A percentile compares a stretch with the other conserved stretches of the same genome.
Evolutionary conservation across 1,140 invertebrate genomes (phyloP).

Genomic region (Bombus polaris): DNA sequence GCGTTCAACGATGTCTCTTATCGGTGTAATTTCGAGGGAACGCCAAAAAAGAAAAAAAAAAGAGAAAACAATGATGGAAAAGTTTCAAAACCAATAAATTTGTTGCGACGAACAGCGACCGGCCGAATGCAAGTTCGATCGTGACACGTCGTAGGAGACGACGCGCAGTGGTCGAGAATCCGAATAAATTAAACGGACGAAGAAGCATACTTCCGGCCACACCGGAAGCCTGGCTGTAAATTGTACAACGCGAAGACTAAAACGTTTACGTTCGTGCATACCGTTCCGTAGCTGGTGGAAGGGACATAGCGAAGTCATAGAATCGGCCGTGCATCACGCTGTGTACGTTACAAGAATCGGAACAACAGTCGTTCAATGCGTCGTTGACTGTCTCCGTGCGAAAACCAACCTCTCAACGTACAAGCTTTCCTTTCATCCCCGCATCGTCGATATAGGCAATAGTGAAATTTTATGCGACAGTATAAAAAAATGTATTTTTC

Average conservation of each 20-base stretch:
- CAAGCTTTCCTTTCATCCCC: no score
- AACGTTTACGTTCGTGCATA: constrained; percentile 4
- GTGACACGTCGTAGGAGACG: neutral
- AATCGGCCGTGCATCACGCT: neutral
- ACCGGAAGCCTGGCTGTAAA: constrained; percentile 1
- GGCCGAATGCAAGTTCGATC: neutral
- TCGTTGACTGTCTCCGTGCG: neutral
- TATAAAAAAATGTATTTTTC: no score
- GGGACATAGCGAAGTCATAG: neutral
- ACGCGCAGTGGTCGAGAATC: neutral
- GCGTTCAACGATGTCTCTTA: constrained; percentile 1
- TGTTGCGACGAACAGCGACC: neutral
- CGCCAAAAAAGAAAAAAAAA: neutral
- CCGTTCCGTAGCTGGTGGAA: neutral
- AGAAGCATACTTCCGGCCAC: constrained; percentile 24
- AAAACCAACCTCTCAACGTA: neutral
- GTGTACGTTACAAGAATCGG: neutral
- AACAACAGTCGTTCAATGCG: neutral
- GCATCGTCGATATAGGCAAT: no score
- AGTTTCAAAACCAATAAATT: constrained; percentile 6
- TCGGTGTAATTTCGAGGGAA: neutral
- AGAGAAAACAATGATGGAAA: neutral
- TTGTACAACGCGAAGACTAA: constrained; percentile 7
- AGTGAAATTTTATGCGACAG: no score
- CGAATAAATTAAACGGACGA: neutral